These are phyloP conservation scores for Abscondita cerata DNA, from an alignment of 2,888 invertebrate species.

Conservation along the genomic window DNA sequence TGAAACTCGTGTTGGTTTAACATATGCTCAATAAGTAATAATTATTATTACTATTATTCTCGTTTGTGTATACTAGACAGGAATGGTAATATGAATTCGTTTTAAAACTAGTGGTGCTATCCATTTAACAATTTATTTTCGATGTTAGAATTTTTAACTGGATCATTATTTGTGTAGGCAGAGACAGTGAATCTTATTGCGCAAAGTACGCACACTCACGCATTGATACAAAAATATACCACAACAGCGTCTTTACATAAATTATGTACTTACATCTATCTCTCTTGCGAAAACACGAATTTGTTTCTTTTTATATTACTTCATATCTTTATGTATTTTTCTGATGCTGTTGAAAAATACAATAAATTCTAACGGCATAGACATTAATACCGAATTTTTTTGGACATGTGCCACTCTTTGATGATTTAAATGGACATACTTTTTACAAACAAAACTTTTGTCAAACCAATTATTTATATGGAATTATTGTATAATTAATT, in stretches of 20 bases:
- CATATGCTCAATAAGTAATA: conserved; percentile 14
- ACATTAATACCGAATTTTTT: too few relatives aligned
- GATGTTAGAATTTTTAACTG: conserved; percentile 28
- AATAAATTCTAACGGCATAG: too few relatives aligned
- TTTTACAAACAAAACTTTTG: too few relatives aligned
- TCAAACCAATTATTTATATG: too few relatives aligned
- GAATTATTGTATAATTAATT: too few relatives aligned
- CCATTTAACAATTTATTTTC: conserved; percentile 24
- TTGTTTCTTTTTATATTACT: not conserved
- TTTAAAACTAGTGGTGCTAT: conserved; percentile 7
- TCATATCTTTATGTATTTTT: not conserved
- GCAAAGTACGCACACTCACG: conserved; percentile 37
- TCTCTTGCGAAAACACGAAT: conserved; percentile 20
- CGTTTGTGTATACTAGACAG: not conserved
- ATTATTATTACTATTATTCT: conserved; percentile 20
- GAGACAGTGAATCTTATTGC: conserved; percentile 32
- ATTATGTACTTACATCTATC: conserved; percentile 30
- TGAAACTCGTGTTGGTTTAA: conserved; percentile 20
- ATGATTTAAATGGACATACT: too few relatives aligned
- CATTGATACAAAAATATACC: conserved; percentile 38
- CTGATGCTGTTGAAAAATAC: too few relatives aligned
- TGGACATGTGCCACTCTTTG: too few relatives aligned
- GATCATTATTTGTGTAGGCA: conserved; percentile 33
- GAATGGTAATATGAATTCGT: conserved; percentile 7
- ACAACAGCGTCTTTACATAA: conserved; percentile 35